Percentiles rank a stretch among this genome's conserved stretches.
These are phyloP conservation scores for Plebejus melissa DNA, from an alignment of 2,888 invertebrate species.

Conservation along the genomic window DNA sequence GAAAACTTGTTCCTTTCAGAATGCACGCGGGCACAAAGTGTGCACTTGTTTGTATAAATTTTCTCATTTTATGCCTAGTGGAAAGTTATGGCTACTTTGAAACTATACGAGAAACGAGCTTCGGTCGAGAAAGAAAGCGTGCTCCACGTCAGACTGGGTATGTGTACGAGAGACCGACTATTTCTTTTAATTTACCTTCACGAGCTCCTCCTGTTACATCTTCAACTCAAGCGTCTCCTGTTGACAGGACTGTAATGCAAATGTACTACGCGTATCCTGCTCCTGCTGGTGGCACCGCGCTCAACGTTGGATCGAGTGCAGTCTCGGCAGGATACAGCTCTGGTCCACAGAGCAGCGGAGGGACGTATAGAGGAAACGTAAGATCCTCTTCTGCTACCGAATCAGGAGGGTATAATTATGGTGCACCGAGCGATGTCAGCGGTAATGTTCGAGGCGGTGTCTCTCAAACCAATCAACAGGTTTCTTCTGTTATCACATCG, in stretches of 20 bases:
- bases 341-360: slow-evolving; percentile 35
- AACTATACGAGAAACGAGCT: slow-evolving; percentile 27
- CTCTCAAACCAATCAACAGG: not conserved
- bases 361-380: slow-evolving; percentile 21
- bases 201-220: slow-evolving; percentile 48
- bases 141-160: slow-evolving; percentile 66
- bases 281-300: slow-evolving; percentile 47
- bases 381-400: slow-evolving; percentile 9
- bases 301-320: slow-evolving; percentile 44
- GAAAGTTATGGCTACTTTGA: slow-evolving; percentile 26
- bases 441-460: slow-evolving; percentile 3
- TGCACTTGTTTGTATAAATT: slow-evolving; percentile 36
- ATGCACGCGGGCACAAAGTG: slow-evolving; percentile 44
- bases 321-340: slow-evolving; percentile 46
- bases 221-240: slow-evolving; percentile 61
- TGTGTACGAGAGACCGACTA: slow-evolving; percentile 63
- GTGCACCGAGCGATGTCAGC: not conserved
- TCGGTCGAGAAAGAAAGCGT: slow-evolving; percentile 41
- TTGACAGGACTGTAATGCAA: slow-evolving; percentile 61
- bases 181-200: slow-evolving; percentile 64
- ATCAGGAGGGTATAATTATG: slow-evolving; percentile 27
- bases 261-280: slow-evolving; percentile 70
- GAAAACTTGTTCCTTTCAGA: slow-evolving; percentile 38
- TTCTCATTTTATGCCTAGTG: slow-evolving; percentile 37
- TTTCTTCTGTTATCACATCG: slow-evolving; percentile 3